Base-by-base conservation (phyloP, 2,113 vertebrate species). In the Clarias macrocephalus region DNA sequence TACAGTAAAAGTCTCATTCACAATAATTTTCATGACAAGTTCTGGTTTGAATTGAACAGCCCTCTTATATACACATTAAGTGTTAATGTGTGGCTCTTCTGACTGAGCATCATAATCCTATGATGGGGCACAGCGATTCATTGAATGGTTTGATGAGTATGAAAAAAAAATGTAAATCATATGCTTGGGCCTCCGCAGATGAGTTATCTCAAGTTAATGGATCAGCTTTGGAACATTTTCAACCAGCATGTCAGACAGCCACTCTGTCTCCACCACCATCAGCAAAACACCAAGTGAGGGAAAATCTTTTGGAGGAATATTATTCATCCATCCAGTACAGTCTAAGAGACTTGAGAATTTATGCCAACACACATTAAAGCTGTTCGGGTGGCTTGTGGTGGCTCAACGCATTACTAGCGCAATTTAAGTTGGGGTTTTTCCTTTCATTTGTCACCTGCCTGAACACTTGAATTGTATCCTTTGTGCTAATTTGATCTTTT, bases 381-480 rank as follows among this genome's bases (percentile, higher is more conserved):
- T 57, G 52, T 30, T 30, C 56, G 10, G 2, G 75, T 9, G 8
- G 52, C 52, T 77, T 28, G 75, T 28, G 52, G n/a, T 28, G 23
- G 52, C 7, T 80, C 9, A 33, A 59, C 28, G 33, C 4, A 6
- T 33, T 76, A 76, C 73, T 42, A 25, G 8, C 19, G 13, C 11
- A 62, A 62, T 23, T 42, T 81, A 81, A 15, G 79, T 28, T 56
- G n/a, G 25, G 25, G 52, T 10, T 56, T 79, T 79, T 79, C 52
- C 52, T 30, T 79, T 57, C 28, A 79, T 79, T 57, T 79, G n/a
- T 79, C 52, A 28, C n/a, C 52, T 56, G 48, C 81, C 28, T 28
- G 42, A 33, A 68, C 37, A 75, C 16, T 59, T 66, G 63, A 85
- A 73, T 72, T 73, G 73, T n/a, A 62, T 89, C 82, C 79, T 56